Evolutionary conservation across 2,888 invertebrate genomes (phyloP).

Genomic region (Portevinia maculata): DNA sequence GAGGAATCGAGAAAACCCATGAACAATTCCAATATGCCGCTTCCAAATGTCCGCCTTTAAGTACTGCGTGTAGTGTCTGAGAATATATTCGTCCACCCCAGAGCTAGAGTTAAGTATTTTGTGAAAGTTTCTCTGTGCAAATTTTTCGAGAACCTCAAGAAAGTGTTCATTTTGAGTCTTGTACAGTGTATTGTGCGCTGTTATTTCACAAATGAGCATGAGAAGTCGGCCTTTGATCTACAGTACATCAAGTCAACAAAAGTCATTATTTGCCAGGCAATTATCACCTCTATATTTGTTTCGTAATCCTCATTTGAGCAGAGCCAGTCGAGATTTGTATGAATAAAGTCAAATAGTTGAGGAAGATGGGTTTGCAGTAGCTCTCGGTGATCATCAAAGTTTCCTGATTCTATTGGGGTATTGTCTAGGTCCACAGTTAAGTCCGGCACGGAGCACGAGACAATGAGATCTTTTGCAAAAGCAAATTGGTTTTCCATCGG

Average conservation of each 20-base stretch:
- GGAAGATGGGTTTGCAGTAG: conserved; percentile 77
- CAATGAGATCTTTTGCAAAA: conserved; percentile 53
- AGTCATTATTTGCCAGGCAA: not conserved
- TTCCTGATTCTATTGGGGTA: conserved; percentile 75
- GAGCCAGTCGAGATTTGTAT: conserved; percentile 72
- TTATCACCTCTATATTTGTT: conserved; percentile 44
- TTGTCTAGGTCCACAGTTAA: conserved; percentile 78
- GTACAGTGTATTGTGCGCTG: conserved; percentile 77
- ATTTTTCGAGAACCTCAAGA: conserved; percentile 75
- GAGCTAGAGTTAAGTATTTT: conserved; percentile 22
- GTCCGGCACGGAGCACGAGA: conserved; percentile 77
- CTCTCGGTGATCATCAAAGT: conserved; percentile 77
- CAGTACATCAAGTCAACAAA: not conserved
- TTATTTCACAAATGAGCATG: conserved; percentile 78
- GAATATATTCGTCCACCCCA: conserved; percentile 72
- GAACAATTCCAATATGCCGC: conserved; percentile 78
- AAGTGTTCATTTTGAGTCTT: conserved; percentile 74
- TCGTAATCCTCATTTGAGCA: conserved; percentile 44
- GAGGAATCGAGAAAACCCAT: conserved; percentile 78
- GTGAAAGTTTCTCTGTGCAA: conserved; percentile 64
- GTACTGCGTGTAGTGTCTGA: conserved; percentile 78
- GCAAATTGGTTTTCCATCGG: conserved; percentile 53
- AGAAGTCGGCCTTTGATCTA: conserved; percentile 77
- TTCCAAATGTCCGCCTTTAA: conserved; percentile 79
- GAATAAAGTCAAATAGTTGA: conserved; percentile 78